phyloP scores from a whole-genome alignment of 1,140 invertebrate species.

The Drosophila albomicans region DNA sequence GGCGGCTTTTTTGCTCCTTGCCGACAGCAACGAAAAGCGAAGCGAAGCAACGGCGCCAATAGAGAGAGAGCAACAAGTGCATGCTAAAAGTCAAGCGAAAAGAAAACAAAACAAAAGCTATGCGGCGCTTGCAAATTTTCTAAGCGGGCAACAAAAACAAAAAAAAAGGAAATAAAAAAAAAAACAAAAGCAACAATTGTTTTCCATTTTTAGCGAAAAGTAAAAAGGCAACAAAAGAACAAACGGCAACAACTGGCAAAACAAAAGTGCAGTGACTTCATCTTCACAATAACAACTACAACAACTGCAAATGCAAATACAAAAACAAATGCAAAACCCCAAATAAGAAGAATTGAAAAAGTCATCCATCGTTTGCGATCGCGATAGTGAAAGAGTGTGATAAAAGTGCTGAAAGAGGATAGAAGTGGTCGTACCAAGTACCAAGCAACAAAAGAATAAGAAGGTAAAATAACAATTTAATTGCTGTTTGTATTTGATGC shows the following conservation, averaged over 20 bases:
- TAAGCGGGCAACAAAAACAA: slow-evolving; percentile 24
- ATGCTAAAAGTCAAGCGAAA: slow-evolving; percentile 5
- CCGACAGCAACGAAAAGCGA: slow-evolving; percentile 1
- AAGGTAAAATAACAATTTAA: slow-evolving; percentile 42
- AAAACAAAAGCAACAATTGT: slow-evolving; percentile 42
- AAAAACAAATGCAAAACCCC: slow-evolving; percentile 16
- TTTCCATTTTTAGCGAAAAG: slow-evolving; percentile 47
- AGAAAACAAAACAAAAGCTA: slow-evolving; percentile 10
- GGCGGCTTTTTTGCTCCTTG: slow-evolving; percentile 19
- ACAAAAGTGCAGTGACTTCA: slow-evolving; percentile 70
- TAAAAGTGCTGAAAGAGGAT: not conserved
- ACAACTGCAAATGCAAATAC: slow-evolving; percentile 22
- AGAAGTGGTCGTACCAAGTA: slow-evolving; percentile 6
- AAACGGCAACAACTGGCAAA: slow-evolving; percentile 58
- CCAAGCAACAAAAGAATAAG: slow-evolving; percentile 20
- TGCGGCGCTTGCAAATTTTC: slow-evolving; percentile 24
- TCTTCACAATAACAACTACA: slow-evolving; percentile 28
- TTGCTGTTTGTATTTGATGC: slow-evolving; percentile 17
- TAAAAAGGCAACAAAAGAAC: slow-evolving; percentile 15
- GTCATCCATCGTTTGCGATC: slow-evolving; percentile 7
- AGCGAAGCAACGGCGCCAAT: slow-evolving; percentile 10
- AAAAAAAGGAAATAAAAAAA: slow-evolving; percentile 10
- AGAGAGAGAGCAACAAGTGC: slow-evolving; percentile 46
- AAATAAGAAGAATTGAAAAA: slow-evolving; percentile 15
- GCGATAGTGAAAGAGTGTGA: slow-evolving; percentile 1